Base-by-base conservation (phyloP, 2,797 vertebrate genomes). In the Protosalanx chinensis region DNA sequence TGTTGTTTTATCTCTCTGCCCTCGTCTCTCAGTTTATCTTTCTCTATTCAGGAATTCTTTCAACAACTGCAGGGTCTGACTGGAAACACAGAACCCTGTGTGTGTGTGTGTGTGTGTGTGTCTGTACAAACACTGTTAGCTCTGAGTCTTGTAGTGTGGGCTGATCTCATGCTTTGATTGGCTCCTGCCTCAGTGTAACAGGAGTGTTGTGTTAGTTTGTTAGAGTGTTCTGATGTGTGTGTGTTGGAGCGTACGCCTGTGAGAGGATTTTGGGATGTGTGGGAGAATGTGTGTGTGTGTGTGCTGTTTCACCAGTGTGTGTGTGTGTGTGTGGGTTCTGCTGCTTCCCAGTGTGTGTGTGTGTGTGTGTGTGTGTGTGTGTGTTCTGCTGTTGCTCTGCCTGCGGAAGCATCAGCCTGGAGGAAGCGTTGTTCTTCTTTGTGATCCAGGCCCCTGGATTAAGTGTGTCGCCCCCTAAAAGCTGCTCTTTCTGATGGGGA, bases 381-480 rank as follows among this genome's bases (percentile, higher is more conserved):
- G 33, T 73, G 67, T 72, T 71, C 51, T 78, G 74, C 80, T 41
- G 37, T 41, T 41, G 8, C 37, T 12, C 37, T 41, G 68, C 76
- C 79, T 89, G 81, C 88, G 88, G 91, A 93, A 92, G 88, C 88
- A 87, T 82, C 81, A 76, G 85, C 84, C 88, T 84, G 79, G 78
- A 90, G 89, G 90, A 90, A 92, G 84, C 89, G 85, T 82, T 27
- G 82, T 76, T 68, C 67, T 84, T 81, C 80, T 88, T 93, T 92
- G 88, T 92, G 79, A 85, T 20, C 77, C n/a, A 77, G 78, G 80
- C 87, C 81, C 84, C 85, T 75, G 82, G 89, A 91, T 93, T 91
- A 92, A 89, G 84, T 79, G 83, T 88, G 90, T 91, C 88, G 67
- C 82, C 86, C 79, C 82, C 86, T 90, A 89, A 93, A 91, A 88